Base-by-base conservation (phyloP, 2,797 vertebrate species). In the Pipistrellus pipistrellus region DNA sequence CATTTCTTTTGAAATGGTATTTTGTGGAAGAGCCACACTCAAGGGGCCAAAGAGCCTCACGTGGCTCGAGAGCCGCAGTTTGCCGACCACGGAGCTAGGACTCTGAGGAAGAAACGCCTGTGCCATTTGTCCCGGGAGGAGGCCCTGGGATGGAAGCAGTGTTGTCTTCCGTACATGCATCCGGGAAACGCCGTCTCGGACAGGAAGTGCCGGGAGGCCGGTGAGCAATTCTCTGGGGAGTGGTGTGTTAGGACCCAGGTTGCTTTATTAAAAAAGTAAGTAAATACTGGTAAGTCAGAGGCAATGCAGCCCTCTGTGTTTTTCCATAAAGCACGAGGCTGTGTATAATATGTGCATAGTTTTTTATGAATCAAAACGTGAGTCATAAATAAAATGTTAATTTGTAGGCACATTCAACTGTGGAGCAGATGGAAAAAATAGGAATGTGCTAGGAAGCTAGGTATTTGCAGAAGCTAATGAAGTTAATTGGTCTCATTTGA, bases 381-480 rank as follows among this genome's bases (percentile, higher is more conserved):
- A 97, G 97, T 97, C 96, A 97, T 98, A 98, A 98, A 97, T 98
- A 98, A 98, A 98, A 97, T 97, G 97, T 97, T 98, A 98, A 98
- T 98, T 97, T 97, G 97, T 98, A 97, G 97, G 96, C 94, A 92
- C 94, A 92, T 97, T 94, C 97, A 97, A 97, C 97, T 97, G 96
- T 95, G 96, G 96, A 98, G 93, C 97, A 98, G 98, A 98, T 98
- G 97, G 97, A 98, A 98, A 98, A 98, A 97, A 97, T 92, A 97
- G 93, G 97, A 98, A 97, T 97, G 93, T 98, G 97, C 98, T 2
- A 84, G 98, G 97, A 98, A 98, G 98, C 97, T 98, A 97, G 96
- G 97, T 98, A 98, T 98, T 98, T 98, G 98, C 97, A 98, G 97
- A 97, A 97, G 97, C 97, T 98, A 98, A 98, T 98, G 98, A 98